Evolutionary conservation across 2,888 invertebrate genomes (phyloP).

Genomic region (Acronicta psi): DNA sequence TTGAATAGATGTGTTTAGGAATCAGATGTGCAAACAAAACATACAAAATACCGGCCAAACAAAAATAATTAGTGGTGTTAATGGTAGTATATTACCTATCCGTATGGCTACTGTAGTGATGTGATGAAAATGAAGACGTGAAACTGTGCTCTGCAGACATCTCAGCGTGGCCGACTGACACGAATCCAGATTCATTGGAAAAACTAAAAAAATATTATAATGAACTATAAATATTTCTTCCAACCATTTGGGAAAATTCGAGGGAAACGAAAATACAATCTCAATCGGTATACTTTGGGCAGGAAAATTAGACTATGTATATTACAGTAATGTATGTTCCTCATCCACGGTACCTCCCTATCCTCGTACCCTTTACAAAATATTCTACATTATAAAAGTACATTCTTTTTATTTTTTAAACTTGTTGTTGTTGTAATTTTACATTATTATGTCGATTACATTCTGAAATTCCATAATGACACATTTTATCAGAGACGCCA

Average conservation of each 20-base stretch:
- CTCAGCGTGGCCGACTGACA: conserved; percentile 85
- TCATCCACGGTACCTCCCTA: no score
- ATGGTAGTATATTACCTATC: conserved; percentile 74
- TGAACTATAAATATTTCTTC: background rate
- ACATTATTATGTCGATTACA: no score
- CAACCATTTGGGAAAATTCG: no score
- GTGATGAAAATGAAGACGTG: conserved; percentile 82
- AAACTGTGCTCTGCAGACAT: conserved; percentile 83
- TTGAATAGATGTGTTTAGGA: conserved; percentile 36
- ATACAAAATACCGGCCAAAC: conserved; percentile 28
- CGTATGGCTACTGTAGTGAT: conserved; percentile 83
- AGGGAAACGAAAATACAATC: no score
- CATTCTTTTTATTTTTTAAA: no score
- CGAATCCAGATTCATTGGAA: conserved; percentile 88
- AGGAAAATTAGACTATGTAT: conserved; percentile 22
- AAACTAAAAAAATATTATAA: conserved; percentile 70
- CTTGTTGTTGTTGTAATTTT: background rate
- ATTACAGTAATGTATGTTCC: background rate
- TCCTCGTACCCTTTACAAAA: no score
- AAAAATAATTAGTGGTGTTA: conserved; percentile 45
- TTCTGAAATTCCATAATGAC: no score
- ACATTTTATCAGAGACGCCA: no score
- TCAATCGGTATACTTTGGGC: no score
- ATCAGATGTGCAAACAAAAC: conserved; percentile 48
- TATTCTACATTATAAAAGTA: no score